Conservation (phyloP, 1,140 invertebrate genomes). For the Choristoneura fumiferana region DNA sequence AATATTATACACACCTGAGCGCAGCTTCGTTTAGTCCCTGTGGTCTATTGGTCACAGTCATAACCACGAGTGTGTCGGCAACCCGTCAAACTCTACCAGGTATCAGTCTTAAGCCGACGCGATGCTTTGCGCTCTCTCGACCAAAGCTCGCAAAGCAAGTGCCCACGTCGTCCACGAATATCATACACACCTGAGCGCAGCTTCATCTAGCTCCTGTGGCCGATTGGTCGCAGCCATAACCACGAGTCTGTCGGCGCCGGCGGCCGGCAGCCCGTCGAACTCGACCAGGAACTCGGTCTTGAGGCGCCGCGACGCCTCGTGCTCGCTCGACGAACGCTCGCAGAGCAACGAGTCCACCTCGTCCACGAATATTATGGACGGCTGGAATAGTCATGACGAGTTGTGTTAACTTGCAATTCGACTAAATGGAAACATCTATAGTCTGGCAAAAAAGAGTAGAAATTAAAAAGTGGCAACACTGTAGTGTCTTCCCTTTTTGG, state of each 20-base stretch:
- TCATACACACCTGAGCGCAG: constrained; percentile 80
- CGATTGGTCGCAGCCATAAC: constrained; percentile 99
- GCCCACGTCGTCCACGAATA: neutral
- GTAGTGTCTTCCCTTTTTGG: too few relatives aligned
- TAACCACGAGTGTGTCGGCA: constrained; percentile 94
- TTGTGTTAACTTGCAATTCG: too few relatives aligned
- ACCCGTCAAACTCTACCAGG: constrained; percentile 93
- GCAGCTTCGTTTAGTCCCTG: constrained; percentile 38
- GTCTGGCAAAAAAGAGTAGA: too few relatives aligned
- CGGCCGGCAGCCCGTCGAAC: constrained; percentile 92
- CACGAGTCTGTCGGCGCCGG: constrained; percentile 92
- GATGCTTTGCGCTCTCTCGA: too few relatives aligned
- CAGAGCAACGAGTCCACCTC: constrained; percentile 97
- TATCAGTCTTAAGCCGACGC: too few relatives aligned
- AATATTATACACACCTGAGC: constrained; percentile 35
- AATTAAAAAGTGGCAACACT: too few relatives aligned
- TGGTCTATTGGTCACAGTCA: constrained; percentile 95
- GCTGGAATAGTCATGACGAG: constrained; percentile 71
- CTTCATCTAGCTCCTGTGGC: constrained; percentile 96
- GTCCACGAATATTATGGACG: constrained; percentile 97
- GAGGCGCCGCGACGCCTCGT: constrained; percentile 96
- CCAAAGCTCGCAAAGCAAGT: too few relatives aligned
- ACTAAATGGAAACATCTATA: too few relatives aligned
- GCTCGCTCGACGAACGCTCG: constrained; percentile 93
- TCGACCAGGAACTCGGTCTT: constrained; percentile 99